Base-by-base conservation (phyloP, 92 coral and sea anemone species). In the Plumapathes pennacea region DNA sequence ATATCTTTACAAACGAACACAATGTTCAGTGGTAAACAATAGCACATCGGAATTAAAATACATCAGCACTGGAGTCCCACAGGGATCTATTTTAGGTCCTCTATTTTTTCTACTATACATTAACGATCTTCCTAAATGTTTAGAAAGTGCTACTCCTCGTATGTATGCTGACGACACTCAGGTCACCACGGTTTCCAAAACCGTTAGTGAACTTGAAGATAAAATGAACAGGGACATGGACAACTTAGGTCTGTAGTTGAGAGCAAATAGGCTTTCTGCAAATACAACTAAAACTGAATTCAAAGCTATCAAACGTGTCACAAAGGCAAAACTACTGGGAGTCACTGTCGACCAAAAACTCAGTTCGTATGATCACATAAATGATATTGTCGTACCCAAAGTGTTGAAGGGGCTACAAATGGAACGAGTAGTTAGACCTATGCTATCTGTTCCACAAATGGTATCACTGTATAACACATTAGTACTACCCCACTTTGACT, bases 11-110 rank as follows among this genome's bases (percentile, higher is more conserved):
- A 50, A 39, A 44, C 22, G 72, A 31, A 22, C 32, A 60, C 78
- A 77, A 45, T 60, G 32, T 20, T 77, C 72, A 42, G n/a, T 50
- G 29, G 37, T 78, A 25, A 78, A 76, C 25, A 57, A 57, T 15
- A 28, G 12, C 14, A 25, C 57, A 23, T 76, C 70, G 31, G 10
- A 47, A 21, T 42, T 44, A 21, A 26, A 27, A 49, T 28, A 37
- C 8, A 47, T 76, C 23, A 44, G 46, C 23, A 60, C 46, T 46
- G 74, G 73, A 26, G 74, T 78, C 21, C 73, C 85, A 4, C 85
- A 78, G 38, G 79, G 79, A 28, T 60, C 78, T 4, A 69, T 69
- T 28, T 64, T 78, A 13, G 85, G 85, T 20, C 85, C 85, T 10
- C 47, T 60, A n/a, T 27, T 77, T 7, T 77, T 69, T 39, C 37